These are phyloP conservation scores for Microtus montanus DNA, from an alignment of 2,113 vertebrate genomes.

Conservation along the genomic window DNA sequence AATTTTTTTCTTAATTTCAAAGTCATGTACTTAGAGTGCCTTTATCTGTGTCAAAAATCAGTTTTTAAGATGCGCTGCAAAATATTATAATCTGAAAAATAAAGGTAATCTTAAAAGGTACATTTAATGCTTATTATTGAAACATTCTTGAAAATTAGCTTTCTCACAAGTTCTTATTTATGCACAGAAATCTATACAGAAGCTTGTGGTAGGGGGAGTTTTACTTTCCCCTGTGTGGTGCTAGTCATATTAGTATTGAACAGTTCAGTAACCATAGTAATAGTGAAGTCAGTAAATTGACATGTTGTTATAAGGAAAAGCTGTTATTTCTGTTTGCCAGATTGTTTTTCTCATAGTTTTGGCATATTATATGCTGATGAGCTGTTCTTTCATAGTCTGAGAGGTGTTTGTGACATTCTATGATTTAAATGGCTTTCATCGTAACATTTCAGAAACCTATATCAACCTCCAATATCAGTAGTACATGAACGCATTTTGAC, in stretches of 20 bases:
- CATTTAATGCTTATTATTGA: conserved; percentile 37
- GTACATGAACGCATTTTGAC: conserved; percentile 47
- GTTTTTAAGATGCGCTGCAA: not conserved
- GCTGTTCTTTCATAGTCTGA: not conserved
- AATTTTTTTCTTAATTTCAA: not conserved
- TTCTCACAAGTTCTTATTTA: not conserved
- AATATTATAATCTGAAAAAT: not conserved
- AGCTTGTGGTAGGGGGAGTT: conserved; percentile 35
- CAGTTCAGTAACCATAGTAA: conserved; percentile 73
- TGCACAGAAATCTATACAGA: conserved; percentile 45
- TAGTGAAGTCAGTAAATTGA: conserved; percentile 64
- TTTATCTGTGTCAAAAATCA: not conserved
- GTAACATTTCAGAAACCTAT: not conserved
- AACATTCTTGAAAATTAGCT: conserved; percentile 55
- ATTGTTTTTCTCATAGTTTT: conserved; percentile 2
- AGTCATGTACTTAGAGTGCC: not conserved
- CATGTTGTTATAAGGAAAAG: conserved; percentile 64
- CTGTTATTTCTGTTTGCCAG: conserved; percentile 11
- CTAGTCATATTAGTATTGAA: conserved; percentile 57
- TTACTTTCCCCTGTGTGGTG: conserved; percentile 30
- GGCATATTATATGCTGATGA: not conserved
- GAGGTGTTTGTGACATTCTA: conserved; percentile 47
- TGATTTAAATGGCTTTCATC: conserved; percentile 52
- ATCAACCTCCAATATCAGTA: not conserved
- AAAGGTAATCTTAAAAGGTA: not conserved